A percentile compares a stretch with the other conserved stretches of the same genome.
phyloP scores from a whole-genome alignment of 2,797 vertebrate species.

The Pteropus rufus region DNA sequence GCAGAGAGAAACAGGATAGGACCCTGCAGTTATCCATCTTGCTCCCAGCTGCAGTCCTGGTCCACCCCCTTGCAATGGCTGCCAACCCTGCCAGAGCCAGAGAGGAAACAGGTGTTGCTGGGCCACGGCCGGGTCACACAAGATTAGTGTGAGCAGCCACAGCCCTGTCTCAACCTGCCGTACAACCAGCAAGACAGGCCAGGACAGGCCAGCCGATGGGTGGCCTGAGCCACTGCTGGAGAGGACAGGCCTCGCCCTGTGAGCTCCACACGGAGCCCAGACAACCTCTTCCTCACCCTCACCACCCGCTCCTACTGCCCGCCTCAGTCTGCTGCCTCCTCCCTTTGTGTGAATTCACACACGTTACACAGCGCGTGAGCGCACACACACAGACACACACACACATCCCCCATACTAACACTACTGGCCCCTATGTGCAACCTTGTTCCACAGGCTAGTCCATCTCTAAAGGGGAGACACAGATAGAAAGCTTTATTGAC shows the following conservation, averaged over 20 bases:
- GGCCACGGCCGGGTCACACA: too few species aligned
- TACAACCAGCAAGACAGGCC: not conserved
- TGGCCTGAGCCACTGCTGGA: not conserved
- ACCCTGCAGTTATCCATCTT: not conserved
- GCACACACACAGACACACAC: not conserved
- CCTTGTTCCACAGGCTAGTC: too few species aligned
- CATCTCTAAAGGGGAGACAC: not conserved
- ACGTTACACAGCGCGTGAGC: too few species aligned
- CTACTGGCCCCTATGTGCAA: too few species aligned
- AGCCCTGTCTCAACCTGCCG: not conserved
- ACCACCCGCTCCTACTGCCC: not conserved
- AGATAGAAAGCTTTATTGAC: not conserved
- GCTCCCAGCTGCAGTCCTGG: rapidly evolving
- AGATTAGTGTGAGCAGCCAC: not conserved
- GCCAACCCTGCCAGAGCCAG: not conserved
- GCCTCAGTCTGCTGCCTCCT: not conserved
- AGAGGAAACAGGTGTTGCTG: not conserved
- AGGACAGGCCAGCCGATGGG: not conserved
- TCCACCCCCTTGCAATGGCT: not conserved
- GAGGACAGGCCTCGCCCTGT: not conserved
- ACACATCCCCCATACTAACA: not conserved
- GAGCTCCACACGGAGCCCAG: not conserved
- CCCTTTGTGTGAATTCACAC: not conserved
- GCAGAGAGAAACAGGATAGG: not conserved
- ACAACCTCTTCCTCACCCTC: not conserved